Evolutionary conservation across 2,797 vertebrate genomes (phyloP).

Genomic region (Eremophila alpestris): DNA sequence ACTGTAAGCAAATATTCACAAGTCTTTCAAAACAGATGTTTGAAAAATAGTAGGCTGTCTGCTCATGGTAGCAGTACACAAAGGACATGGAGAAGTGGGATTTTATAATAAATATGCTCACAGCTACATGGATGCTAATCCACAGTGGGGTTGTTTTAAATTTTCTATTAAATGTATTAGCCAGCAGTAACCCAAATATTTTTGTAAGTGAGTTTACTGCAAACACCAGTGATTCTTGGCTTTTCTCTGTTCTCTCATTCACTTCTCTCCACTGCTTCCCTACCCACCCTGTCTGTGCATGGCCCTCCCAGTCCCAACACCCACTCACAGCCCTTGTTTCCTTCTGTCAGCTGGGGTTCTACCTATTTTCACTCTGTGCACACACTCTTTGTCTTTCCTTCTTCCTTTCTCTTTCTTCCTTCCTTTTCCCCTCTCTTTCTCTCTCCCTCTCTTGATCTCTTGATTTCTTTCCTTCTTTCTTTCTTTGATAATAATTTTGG

Average conservation of each 20-base stretch:
- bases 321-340: not conserved
- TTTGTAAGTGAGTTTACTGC: not conserved
- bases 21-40: constrained; percentile 48
- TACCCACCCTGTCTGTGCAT: too few species aligned
- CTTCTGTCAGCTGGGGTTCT: not conserved
- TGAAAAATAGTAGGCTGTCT: constrained; percentile 29
- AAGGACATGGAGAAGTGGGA: not conserved
- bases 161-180: not conserved
- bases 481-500: not conserved
- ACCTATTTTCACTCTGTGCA: not conserved
- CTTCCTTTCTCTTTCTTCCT: too few species aligned
- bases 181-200: not conserved
- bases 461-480: not conserved
- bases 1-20: constrained; percentile 59
- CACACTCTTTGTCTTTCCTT: too few species aligned
- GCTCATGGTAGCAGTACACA: not conserved
- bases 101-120: constrained; percentile 16
- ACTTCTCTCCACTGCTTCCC: not conserved
- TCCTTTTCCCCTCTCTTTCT: too few species aligned
- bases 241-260: not conserved
- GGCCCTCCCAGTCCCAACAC: not conserved
- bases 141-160: not conserved
- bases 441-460: not conserved
- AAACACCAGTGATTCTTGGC: not conserved
- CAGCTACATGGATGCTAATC: not conserved